Percentiles rank a stretch among this genome's conserved stretches.
These are phyloP conservation scores for Caenorhabditis sulstoni DNA, from an alignment of 2,888 invertebrate genomes.

Conservation along the genomic window DNA sequence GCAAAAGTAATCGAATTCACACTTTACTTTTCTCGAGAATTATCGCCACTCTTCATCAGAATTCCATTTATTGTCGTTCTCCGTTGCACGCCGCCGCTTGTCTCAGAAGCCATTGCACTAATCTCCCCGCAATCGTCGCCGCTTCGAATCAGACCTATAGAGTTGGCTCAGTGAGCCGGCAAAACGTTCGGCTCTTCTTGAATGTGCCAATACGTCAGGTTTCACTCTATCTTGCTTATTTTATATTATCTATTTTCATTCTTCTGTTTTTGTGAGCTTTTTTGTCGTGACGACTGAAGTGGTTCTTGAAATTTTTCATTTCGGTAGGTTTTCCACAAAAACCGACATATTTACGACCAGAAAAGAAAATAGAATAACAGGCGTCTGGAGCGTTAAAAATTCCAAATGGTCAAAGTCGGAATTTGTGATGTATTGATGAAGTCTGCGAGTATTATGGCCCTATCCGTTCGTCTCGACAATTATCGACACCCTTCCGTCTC, in stretches of 20 bases:
- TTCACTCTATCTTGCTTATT: background rate
- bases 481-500: slow-evolving; percentile 49
- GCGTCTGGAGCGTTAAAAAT: background rate
- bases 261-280: slow-evolving; percentile 12
- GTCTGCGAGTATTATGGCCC: slow-evolving; percentile 28
- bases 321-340: slow-evolving; percentile 6
- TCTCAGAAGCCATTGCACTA: slow-evolving; percentile 48
- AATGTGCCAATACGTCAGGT: background rate
- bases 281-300: slow-evolving; percentile 18
- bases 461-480: slow-evolving; percentile 45
- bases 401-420: background rate
- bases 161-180: slow-evolving; percentile 46
- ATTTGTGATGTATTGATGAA: background rate
- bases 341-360: slow-evolving; percentile 20
- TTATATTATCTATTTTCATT: slow-evolving; percentile 5
- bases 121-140: slow-evolving; percentile 26
- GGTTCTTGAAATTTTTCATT: slow-evolving; percentile 56
- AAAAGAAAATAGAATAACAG: background rate
- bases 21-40: slow-evolving; percentile 47
- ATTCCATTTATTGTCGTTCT: slow-evolving; percentile 50
- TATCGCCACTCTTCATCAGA: slow-evolving; percentile 56
- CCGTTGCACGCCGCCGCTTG: background rate
- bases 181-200: slow-evolving; percentile 4
- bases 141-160: slow-evolving; percentile 25
- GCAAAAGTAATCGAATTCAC: slow-evolving; percentile 51